Evolutionary conservation across 2,888 invertebrate species (phyloP).

Genomic region (Lepas anatifera): DNA sequence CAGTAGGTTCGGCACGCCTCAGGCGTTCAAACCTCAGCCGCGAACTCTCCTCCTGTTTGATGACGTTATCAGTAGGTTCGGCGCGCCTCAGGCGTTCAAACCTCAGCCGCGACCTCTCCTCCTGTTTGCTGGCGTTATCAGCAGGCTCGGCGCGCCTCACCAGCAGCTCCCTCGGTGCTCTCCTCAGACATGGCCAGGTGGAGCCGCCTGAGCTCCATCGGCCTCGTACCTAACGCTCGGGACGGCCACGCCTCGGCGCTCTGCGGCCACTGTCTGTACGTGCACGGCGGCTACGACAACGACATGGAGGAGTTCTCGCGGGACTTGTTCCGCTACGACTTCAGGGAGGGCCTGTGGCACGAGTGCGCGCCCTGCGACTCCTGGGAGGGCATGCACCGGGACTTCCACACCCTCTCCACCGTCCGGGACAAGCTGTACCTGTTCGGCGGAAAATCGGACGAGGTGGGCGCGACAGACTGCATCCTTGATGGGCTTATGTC

Average conservation of each 20-base stretch:
- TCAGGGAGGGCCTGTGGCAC: neutral
- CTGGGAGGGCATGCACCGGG: conserved; percentile 1
- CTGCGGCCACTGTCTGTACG: conserved; percentile 51
- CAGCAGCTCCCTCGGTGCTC: neutral
- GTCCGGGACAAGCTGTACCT: neutral
- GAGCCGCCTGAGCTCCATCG: conserved; percentile 51
- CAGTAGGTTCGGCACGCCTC: too few relatives aligned
- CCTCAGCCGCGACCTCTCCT: too few relatives aligned
- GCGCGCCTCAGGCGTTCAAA: too few relatives aligned
- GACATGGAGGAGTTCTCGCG: conserved; percentile 58
- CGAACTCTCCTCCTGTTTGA: too few relatives aligned
- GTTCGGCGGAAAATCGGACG: neutral
- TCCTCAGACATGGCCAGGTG: conserved; percentile 47
- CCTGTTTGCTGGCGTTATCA: too few relatives aligned
- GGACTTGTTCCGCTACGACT: conserved; percentile 4
- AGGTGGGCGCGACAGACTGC: too few relatives aligned
- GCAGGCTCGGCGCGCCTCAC: too few relatives aligned
- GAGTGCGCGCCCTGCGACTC: neutral
- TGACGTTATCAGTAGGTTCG: too few relatives aligned
- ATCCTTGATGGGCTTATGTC: too few relatives aligned
- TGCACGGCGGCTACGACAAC: conserved; percentile 85
- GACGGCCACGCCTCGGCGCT: conserved; percentile 72
- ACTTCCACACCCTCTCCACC: neutral
- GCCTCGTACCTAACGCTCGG: conserved; percentile 61
- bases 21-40: too few relatives aligned